Base-by-base conservation (phyloP, 2,113 vertebrate species). In the Erythrolamprus reginae region DNA sequence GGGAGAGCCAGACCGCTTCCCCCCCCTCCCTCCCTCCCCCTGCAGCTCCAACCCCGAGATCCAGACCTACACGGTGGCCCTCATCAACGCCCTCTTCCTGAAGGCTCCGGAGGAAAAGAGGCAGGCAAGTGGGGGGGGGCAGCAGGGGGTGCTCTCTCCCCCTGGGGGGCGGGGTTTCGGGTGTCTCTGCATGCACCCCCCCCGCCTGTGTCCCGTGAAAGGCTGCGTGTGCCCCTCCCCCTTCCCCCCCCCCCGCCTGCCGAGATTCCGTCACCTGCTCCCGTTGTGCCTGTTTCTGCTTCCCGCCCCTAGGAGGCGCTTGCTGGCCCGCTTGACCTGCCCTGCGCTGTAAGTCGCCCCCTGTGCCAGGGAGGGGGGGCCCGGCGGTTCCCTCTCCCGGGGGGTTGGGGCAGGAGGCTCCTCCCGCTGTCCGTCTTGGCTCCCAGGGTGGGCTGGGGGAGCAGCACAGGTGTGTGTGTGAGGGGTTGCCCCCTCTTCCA, bases 1-100 rank as follows among this genome's bases (percentile, higher is more conserved):
- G 17, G 61, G 33, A 15, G 33, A 77, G 17, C 70, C 10, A 33
- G 33, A 77, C 33, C 17, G 1, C 1, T 38, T 42, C 1, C 23
- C 5, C 13, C n/a, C 52, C 5, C 5, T 21, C n/a, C 52, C 5
- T 23, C 70, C 89, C 51, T 94, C 84, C 93, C 89, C 84, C 95
- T 96, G 95, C 97, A 99, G 99, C 94, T 99, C 99, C 93, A 99
- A 99, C 96, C 99, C 99, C 97, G 99, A 99, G 96, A 99, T 99
- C 95, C 99, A 99, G 97, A 99, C 99, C 0, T 99, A 99, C 1
- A 98, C 99, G 94, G 99, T 99, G 77, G 99, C 99, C 45, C 97
- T 99, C 95, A 99, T 99, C 96, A 99, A 99, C 1, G 99, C 99
- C 42, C 98, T 99, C 84, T 99, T 99, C 96, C 98, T 99, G 95